phyloP scores from a whole-genome alignment of 2,113 vertebrate species.

The Microcebus ravelobensis region DNA sequence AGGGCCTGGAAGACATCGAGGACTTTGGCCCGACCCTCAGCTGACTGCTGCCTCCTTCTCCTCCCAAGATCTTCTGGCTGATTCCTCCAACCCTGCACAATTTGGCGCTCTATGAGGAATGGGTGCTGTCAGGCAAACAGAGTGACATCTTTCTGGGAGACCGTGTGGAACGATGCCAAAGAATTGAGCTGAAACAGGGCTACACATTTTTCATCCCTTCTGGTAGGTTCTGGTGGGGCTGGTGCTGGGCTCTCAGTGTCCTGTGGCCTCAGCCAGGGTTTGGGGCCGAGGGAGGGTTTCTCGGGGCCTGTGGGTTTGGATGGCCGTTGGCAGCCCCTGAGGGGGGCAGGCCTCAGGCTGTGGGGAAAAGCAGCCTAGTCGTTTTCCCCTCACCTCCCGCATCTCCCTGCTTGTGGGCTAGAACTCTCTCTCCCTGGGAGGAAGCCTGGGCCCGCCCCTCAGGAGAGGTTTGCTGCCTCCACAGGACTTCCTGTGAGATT shows the following conservation, averaged over 20 bases:
- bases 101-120: constrained; percentile 97
- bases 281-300: not conserved
- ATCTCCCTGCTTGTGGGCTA: not conserved
- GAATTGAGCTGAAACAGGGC: constrained; percentile 96
- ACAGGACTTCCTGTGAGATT: not conserved
- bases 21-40: not conserved
- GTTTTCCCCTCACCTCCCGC: rapidly evolving
- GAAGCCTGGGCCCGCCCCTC: not conserved
- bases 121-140: constrained; percentile 98
- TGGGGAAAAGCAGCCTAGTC: not conserved
- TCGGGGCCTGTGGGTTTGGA: not conserved
- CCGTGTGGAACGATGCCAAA: constrained; percentile 95
- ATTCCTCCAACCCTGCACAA: constrained; percentile 96
- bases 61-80: constrained; percentile 96
- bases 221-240: constrained; percentile 83
- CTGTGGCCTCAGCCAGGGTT: not conserved
- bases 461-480: not conserved
- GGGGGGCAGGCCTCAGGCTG: not conserved
- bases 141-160: constrained; percentile 98
- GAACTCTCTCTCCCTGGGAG: not conserved
- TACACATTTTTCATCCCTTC: constrained; percentile 99
- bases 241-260: not conserved
- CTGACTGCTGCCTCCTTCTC: constrained; percentile 3
- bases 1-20: not conserved
- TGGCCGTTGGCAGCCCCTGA: not conserved